Base-by-base conservation (phyloP, 2,113 vertebrate species). In the Rallus limicola region DNA sequence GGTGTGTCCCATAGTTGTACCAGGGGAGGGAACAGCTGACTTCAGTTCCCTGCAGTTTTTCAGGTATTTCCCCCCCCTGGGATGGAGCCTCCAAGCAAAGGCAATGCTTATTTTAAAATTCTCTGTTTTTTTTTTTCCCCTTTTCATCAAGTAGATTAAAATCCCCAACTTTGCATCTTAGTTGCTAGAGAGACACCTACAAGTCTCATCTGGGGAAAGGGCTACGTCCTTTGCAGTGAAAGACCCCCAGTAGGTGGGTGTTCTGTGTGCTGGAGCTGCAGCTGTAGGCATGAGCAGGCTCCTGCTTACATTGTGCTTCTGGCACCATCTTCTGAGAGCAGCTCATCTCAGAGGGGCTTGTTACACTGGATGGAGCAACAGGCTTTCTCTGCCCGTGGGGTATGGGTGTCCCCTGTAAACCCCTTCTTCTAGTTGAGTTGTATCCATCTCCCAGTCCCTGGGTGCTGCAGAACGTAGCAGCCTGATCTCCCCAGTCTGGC, bases 251-350 rank as follows among this genome's bases (percentile, higher is more conserved):
- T 2, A 48, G 56, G 26, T 3, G 12, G 25, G 20, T 11, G 24
- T 19, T 67, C 13, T 11, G 11, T 4, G 14, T 36, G 42, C 55
- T 31, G 17, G n/a, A 34, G 63, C 81, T 58, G 2, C 55, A 63
- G 24, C 48, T 36, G 4, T 9, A 33, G 68, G 68, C 68, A 59
- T 2, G 1, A 46, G 1, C 29, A 5, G 2, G 36, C n/a, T 84
- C 1, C 1, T 76, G 34, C 62, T 40, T 58, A 9, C 0, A 6
- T 46, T 21, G 0, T 50, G 4, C 36, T 84, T 25, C 33, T 44
- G 38, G 28, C 21, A 33, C 34, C 42, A 1, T 64, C 81, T 60
- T 40, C 60, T 9, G 64, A 56, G 58, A 72, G 29, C 58, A 76
- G 42, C 42, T 48, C 5, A 19, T 80, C 69, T 74, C 38, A 80